Conservation (phyloP, 2,888 invertebrate species). For the Lepidocyrtoides sp. region DNA sequence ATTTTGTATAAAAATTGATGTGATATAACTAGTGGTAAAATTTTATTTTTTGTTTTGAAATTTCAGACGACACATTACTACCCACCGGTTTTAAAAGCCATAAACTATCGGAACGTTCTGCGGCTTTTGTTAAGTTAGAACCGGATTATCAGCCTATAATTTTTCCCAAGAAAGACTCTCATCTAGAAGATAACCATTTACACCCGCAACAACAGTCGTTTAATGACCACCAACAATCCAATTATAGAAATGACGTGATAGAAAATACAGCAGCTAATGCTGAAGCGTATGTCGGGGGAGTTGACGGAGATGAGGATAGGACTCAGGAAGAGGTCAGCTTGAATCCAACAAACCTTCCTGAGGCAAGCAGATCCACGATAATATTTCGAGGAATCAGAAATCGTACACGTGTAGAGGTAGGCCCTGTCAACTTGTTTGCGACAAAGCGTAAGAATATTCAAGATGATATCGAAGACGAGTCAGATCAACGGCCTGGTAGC, state of each 20-base stretch:
- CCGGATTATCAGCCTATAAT: slow-evolving; percentile 72
- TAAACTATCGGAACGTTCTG: slow-evolving; percentile 53
- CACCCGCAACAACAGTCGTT: slow-evolving; percentile 55
- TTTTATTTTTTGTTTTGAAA: not conserved
- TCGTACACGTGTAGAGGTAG: slow-evolving; percentile 63
- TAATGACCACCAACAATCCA: slow-evolving; percentile 16
- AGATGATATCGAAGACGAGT: not conserved
- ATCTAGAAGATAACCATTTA: slow-evolving; percentile 66
- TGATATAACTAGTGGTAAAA: too few relatives aligned
- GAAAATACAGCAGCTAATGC: slow-evolving; percentile 6
- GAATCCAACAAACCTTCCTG: slow-evolving; percentile 41
- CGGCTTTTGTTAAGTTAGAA: slow-evolving; percentile 70
- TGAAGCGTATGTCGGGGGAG: slow-evolving; percentile 21
- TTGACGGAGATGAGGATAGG: slow-evolving; percentile 12
- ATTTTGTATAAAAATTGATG: too few relatives aligned
- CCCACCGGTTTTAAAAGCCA: slow-evolving; percentile 42
- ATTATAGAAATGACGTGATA: not conserved
- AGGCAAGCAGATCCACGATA: slow-evolving; percentile 62
- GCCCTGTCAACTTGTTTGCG: slow-evolving; percentile 64
- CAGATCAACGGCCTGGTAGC: not conserved
- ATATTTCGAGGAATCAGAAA: slow-evolving; percentile 62
- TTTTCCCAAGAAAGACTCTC: slow-evolving; percentile 54
- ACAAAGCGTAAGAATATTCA: slow-evolving; percentile 46
- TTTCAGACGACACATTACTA: slow-evolving; percentile 45
- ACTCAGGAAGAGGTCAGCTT: slow-evolving; percentile 18